These are phyloP conservation scores for Drosophila sp. DNA, from an alignment of 1,140 invertebrate genomes.

Conservation along the genomic window DNA sequence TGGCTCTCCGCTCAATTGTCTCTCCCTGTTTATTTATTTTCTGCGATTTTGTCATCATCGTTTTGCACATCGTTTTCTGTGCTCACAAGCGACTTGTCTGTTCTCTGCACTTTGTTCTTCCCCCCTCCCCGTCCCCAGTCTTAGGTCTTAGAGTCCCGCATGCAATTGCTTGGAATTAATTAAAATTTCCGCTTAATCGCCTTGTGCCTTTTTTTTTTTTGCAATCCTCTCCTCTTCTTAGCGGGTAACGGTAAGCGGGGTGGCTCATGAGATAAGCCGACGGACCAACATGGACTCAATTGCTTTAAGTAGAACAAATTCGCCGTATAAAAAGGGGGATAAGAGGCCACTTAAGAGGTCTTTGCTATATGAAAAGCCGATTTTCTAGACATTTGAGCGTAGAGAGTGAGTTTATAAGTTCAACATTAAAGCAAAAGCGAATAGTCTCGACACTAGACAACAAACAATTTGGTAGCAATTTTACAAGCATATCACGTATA, in stretches of 20 bases:
- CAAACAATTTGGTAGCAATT: not conserved
- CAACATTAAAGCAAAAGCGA: slow-evolving; percentile 24
- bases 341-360: slow-evolving; percentile 5
- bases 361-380: slow-evolving; percentile 33
- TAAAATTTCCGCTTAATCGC: slow-evolving; percentile 81
- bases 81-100: slow-evolving; percentile 62
- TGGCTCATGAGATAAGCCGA: slow-evolving; percentile 32
- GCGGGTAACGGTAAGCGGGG: not conserved
- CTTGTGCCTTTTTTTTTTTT: slow-evolving; percentile 45
- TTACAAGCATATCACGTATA: not conserved
- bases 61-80: not conserved
- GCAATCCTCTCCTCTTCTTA: slow-evolving; percentile 6
- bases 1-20: slow-evolving; percentile 69
- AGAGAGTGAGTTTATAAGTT: slow-evolving; percentile 3
- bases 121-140: not conserved
- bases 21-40: slow-evolving; percentile 22
- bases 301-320: slow-evolving; percentile 23
- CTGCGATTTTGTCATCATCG: slow-evolving; percentile 16
- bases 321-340: slow-evolving; percentile 12
- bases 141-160: slow-evolving; percentile 6
- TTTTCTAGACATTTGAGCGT: slow-evolving; percentile 38
- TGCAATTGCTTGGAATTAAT: slow-evolving; percentile 81
- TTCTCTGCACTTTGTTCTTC: slow-evolving; percentile 46
- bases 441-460: slow-evolving; percentile 29
- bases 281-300: slow-evolving; percentile 15